phyloP scores from a whole-genome alignment of 2,113 vertebrate genomes.

The Ovis canadensis region DNA sequence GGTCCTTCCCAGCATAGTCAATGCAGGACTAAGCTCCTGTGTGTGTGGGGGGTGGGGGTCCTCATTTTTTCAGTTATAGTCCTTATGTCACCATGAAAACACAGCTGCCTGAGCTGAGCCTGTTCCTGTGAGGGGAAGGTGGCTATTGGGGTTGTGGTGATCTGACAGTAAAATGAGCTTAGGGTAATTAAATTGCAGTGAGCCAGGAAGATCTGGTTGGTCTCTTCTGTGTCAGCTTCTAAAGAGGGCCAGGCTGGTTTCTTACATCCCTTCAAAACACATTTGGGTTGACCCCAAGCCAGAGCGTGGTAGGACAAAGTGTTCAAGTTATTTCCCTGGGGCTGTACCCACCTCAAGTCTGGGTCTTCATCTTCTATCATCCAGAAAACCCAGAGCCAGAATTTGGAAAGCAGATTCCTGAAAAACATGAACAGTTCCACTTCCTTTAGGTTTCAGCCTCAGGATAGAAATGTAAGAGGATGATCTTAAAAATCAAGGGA shows the following conservation, averaged over 20 bases:
- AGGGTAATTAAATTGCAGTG: not conserved
- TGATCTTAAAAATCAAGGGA: not conserved
- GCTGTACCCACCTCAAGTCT: not conserved
- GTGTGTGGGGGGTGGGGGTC: no score
- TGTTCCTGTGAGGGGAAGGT: not conserved
- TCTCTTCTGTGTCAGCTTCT: not conserved
- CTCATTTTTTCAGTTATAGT: not conserved
- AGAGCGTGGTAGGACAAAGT: fast-evolving
- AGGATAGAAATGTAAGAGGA: not conserved
- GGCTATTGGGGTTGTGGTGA: not conserved
- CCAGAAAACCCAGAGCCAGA: not conserved
- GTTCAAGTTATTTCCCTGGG: not conserved
- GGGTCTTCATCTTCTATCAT: not conserved
- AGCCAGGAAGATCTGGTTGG: not conserved
- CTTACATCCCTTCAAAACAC: not conserved
- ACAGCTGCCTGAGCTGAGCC: not conserved
- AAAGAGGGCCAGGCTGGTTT: not conserved
- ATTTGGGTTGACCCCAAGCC: not conserved
- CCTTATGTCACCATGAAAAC: not conserved
- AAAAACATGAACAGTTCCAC: not conserved
- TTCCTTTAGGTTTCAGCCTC: not conserved
- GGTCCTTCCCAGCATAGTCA: not conserved
- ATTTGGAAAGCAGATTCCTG: not conserved
- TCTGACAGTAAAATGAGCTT: not conserved
- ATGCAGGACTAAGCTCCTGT: not conserved